Conservation (phyloP, 2,888 invertebrate genomes). For the Tolmerus cingulatus region DNA sequence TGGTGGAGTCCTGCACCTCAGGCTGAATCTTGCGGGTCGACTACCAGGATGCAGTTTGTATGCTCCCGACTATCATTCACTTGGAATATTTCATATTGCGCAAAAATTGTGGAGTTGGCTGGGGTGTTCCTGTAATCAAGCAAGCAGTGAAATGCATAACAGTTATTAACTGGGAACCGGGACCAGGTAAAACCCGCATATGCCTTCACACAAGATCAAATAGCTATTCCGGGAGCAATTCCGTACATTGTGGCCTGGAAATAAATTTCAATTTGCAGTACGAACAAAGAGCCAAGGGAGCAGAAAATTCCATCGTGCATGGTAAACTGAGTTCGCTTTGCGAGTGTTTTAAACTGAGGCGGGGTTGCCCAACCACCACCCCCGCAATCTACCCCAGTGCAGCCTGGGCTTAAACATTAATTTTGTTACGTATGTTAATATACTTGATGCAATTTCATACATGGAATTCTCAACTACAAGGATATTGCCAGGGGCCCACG, state of each 20-base stretch:
- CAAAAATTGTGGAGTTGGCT: conserved; percentile 14
- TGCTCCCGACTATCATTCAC: background rate
- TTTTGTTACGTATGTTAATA: conserved; percentile 24
- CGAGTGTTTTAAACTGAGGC: background rate
- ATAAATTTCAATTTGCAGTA: conserved; percentile 28
- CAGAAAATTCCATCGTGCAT: conserved; percentile 27
- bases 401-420: conserved; percentile 12
- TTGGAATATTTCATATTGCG: background rate
- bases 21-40: background rate
- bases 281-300: conserved; percentile 20
- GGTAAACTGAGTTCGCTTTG: conserved; percentile 10
- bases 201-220: conserved; percentile 16
- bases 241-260: conserved; percentile 10
- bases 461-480: background rate
- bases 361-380: background rate
- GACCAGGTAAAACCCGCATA: conserved; percentile 14
- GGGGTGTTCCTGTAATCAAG: conserved; percentile 6
- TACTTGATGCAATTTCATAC: conserved; percentile 29
- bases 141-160: conserved; percentile 24
- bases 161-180: conserved; percentile 13
- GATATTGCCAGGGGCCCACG: background rate
- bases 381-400: conserved; percentile 7
- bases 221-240: conserved; percentile 13
- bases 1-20: background rate
- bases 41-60: background rate